Evolutionary conservation across 1,140 invertebrate species (phyloP).

Genomic region (Pissodes strobi): DNA sequence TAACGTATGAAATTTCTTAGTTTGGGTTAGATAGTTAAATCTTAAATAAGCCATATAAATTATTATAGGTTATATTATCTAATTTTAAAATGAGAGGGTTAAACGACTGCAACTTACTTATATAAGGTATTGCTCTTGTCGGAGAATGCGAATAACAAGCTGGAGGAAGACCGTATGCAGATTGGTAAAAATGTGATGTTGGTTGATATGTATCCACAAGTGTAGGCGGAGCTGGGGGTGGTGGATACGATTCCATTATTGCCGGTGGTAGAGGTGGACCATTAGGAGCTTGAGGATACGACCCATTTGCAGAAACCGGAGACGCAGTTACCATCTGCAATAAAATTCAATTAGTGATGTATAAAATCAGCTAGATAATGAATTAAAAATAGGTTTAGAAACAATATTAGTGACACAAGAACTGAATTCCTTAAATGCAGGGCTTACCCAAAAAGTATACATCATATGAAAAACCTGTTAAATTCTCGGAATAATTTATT

Average conservation of each 20-base stretch:
- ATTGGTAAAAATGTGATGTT: constrained; percentile 69
- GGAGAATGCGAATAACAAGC: constrained; percentile 73
- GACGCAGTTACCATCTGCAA: constrained; percentile 47
- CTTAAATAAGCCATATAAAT: not conserved
- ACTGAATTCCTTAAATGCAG: too few relatives aligned
- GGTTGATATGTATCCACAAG: constrained; percentile 59
- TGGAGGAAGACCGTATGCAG: constrained; percentile 65
- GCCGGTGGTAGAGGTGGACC: constrained; percentile 49
- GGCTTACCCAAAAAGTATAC: too few relatives aligned
- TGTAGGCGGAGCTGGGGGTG: constrained; percentile 58
- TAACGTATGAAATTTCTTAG: not conserved
- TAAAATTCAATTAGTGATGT: too few relatives aligned
- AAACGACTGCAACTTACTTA: constrained; percentile 66
- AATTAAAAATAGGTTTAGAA: not conserved
- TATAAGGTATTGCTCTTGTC: constrained; percentile 65
- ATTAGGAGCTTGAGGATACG: constrained; percentile 41
- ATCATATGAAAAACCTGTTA: too few relatives aligned
- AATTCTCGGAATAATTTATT: too few relatives aligned
- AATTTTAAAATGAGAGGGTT: not conserved
- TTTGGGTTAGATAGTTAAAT: too few relatives aligned
- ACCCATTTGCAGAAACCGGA: constrained; percentile 53
- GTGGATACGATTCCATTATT: constrained; percentile 58
- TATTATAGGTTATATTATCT: not conserved
- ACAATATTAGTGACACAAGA: too few relatives aligned
- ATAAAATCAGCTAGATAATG: not conserved